phyloP scores from a whole-genome alignment of 2,888 invertebrate species.

The Polymixis lichenea region DNA sequence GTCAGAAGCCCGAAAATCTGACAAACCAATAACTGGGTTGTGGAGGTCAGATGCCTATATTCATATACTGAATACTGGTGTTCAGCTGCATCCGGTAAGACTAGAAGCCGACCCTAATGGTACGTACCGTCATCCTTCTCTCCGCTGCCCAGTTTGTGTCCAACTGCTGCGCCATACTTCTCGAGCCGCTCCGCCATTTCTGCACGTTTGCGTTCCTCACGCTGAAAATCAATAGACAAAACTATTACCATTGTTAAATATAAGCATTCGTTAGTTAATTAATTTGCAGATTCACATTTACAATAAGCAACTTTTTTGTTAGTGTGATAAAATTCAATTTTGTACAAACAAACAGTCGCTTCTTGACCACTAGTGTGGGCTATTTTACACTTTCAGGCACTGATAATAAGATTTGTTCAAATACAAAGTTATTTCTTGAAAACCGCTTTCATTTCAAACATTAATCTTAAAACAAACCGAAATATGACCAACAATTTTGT shows the following conservation, averaged over 20 bases:
- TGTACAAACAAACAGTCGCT: not conserved
- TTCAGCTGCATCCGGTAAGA: too few relatives aligned
- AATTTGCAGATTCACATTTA: not conserved
- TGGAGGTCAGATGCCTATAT: too few relatives aligned
- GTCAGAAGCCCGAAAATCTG: too few relatives aligned
- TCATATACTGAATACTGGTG: too few relatives aligned
- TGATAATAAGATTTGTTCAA: not conserved
- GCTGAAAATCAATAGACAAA: constrained; percentile 66
- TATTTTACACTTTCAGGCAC: not conserved
- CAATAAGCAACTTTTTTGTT: not conserved
- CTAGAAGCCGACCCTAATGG: too few relatives aligned
- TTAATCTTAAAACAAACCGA: not conserved
- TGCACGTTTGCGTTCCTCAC: constrained; percentile 78
- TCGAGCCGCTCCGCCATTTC: constrained; percentile 76
- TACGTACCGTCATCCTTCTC: constrained; percentile 71
- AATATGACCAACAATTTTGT: not conserved
- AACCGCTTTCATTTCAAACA: not conserved
- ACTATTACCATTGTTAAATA: not conserved
- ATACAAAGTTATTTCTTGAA: not conserved
- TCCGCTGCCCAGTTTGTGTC: constrained; percentile 70
- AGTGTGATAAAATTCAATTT: not conserved
- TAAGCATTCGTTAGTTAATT: not conserved
- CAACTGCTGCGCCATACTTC: constrained; percentile 77
- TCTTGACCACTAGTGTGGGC: not conserved
- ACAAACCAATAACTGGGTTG: too few relatives aligned